phyloP scores from a whole-genome alignment of 1,140 invertebrate genomes.

The Sogatella furcifera region DNA sequence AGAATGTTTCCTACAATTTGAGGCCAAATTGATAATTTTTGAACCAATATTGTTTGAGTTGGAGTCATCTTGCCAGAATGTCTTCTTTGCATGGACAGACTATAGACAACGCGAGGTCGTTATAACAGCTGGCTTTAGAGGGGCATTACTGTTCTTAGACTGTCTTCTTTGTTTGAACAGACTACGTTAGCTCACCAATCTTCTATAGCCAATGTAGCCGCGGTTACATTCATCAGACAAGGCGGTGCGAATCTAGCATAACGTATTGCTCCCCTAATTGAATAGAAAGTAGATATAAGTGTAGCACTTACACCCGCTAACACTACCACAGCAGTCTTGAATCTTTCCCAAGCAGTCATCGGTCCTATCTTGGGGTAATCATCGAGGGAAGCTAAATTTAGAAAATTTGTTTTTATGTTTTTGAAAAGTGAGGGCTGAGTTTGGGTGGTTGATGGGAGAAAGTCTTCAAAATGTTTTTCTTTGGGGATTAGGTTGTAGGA shows the following conservation, averaged over 20 bases:
- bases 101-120: no score
- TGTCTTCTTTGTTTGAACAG: no score
- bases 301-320: slow-evolving; percentile 17
- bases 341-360: not conserved
- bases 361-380: slow-evolving; percentile 7
- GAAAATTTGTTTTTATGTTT: not conserved
- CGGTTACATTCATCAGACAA: slow-evolving; percentile 19
- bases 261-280: slow-evolving; percentile 15
- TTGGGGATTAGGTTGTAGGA: not conserved
- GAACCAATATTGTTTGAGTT: no score
- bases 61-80: no score
- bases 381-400: slow-evolving; percentile 8
- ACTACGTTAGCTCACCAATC: no score
- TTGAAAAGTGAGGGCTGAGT: not conserved
- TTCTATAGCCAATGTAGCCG: slow-evolving; percentile 13
- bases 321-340: slow-evolving; percentile 5
- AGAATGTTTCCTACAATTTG: no score
- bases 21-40: no score
- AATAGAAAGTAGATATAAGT: slow-evolving; percentile 16
- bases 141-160: no score
- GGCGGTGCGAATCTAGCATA: slow-evolving; percentile 22
- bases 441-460: not conserved
- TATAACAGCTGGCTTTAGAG: no score
- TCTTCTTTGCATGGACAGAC: no score
- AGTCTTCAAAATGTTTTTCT: not conserved